Percentiles rank a stretch among this genome's conserved stretches.
Conservation (phyloP, 2,888 invertebrate genomes). For the Dasypolia templi region DNA sequence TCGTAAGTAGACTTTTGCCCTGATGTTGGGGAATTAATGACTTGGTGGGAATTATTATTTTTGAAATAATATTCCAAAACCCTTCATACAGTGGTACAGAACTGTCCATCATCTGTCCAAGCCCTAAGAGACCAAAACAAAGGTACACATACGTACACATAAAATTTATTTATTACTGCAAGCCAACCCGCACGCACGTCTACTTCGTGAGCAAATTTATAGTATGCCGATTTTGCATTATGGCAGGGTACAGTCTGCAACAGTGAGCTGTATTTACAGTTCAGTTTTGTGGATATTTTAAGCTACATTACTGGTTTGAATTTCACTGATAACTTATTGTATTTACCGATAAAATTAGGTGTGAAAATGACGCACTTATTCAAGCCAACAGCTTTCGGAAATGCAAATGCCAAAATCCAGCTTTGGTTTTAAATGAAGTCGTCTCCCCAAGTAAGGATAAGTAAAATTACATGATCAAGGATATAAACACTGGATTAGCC, state of each 20-base stretch:
- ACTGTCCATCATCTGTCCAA: constrained; percentile 12
- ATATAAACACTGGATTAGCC: too few relatives aligned
- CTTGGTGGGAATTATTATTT: not conserved
- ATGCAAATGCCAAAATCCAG: not conserved
- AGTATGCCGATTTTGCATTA: constrained; percentile 84
- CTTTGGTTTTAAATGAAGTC: not conserved
- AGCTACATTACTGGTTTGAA: not conserved
- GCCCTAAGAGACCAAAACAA: constrained; percentile 72
- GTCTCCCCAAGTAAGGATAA: not conserved
- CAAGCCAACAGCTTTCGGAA: not conserved
- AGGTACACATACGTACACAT: constrained; percentile 77
- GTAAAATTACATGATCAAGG: too few relatives aligned
- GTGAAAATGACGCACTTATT: not conserved
- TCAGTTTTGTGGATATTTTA: constrained; percentile 40
- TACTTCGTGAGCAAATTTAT: constrained; percentile 86
- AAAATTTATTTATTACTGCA: constrained; percentile 87
- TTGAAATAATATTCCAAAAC: not conserved
- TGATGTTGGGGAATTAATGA: not conserved
- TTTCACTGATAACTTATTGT: not conserved
- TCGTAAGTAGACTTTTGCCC: not conserved
- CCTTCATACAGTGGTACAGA: not conserved
- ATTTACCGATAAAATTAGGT: not conserved
- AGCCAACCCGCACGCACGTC: constrained; percentile 83
- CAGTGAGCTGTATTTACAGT: constrained; percentile 62
- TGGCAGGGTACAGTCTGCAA: constrained; percentile 75